phyloP scores from a whole-genome alignment of 1,140 invertebrate species.

The Palaemon carinicauda region DNA sequence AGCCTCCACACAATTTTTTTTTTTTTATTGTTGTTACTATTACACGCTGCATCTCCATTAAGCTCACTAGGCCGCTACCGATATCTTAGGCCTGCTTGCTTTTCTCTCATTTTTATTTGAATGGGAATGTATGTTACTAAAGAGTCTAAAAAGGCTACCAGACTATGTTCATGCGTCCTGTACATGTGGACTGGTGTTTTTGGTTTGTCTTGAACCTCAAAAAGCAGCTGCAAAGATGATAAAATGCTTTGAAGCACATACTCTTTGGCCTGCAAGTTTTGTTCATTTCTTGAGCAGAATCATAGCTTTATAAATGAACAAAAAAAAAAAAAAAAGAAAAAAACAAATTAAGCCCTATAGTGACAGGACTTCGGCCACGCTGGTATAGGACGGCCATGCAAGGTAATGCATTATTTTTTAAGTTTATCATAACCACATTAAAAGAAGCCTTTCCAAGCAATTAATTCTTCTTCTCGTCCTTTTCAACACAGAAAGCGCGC shows the following conservation, averaged over 20 bases:
- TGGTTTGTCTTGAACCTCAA: no score
- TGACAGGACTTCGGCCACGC: slow-evolving; percentile 36
- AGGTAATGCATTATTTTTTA: no score
- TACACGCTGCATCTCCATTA: slow-evolving; percentile 33
- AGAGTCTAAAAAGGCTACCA: not conserved
- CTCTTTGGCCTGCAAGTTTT: slow-evolving; percentile 18
- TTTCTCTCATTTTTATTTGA: not conserved
- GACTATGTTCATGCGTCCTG: not conserved
- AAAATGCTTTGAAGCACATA: slow-evolving; percentile 21
- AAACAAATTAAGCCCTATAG: slow-evolving; percentile 30
- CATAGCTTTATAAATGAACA: not conserved
- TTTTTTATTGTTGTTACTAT: no score
- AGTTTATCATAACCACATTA: not conserved
- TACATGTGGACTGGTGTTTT: no score
- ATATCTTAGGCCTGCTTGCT: slow-evolving; percentile 11
- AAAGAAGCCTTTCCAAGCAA: not conserved
- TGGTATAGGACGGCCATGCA: slow-evolving; percentile 29
- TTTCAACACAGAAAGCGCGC: slow-evolving; percentile 90
- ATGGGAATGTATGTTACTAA: slow-evolving; percentile 36
- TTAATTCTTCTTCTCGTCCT: not conserved
- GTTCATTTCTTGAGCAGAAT: not conserved
- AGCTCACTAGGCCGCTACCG: slow-evolving; percentile 9
- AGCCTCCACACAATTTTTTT: slow-evolving; percentile 6
- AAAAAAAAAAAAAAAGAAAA: not conserved
- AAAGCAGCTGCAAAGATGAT: slow-evolving; percentile 16